These are phyloP conservation scores for Aphelocoma coerulescens DNA, from an alignment of 2,113 vertebrate genomes.

Conservation along the genomic window DNA sequence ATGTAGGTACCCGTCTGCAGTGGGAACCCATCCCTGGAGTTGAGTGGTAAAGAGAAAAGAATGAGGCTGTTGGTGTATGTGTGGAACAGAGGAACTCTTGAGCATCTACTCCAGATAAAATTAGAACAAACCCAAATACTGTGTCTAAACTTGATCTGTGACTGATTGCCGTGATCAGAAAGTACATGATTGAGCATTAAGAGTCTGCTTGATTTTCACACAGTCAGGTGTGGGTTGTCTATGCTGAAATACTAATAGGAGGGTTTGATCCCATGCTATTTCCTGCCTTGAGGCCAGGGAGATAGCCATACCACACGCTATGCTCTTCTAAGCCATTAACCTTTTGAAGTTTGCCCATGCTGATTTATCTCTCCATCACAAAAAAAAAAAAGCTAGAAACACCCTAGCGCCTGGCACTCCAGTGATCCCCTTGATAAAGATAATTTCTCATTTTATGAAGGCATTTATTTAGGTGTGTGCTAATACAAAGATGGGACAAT, in stretches of 20 bases:
- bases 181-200: not conserved
- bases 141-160: not conserved
- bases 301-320: slow-evolving; percentile 26
- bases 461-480: slow-evolving; percentile 1
- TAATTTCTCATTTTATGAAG: not conserved
- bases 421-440: slow-evolving; percentile 7
- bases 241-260: not conserved
- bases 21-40: not conserved
- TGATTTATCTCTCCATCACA: not conserved
- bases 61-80: not conserved
- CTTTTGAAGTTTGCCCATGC: slow-evolving; percentile 35
- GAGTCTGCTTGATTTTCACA: slow-evolving; percentile 9
- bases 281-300: slow-evolving; percentile 24
- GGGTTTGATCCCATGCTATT: slow-evolving; percentile 14
- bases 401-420: not conserved
- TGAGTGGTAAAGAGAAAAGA: not conserved
- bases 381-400: not conserved
- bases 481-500: not conserved
- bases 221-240: not conserved
- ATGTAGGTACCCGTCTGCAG: not conserved
- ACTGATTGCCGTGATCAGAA: not conserved
- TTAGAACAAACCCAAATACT: not conserved
- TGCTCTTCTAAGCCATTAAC: slow-evolving; percentile 13
- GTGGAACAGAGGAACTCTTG: not conserved
- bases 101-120: not conserved